Evolutionary conservation across 2,797 vertebrate species (phyloP).

Genomic region (Muscicapa striata): DNA sequence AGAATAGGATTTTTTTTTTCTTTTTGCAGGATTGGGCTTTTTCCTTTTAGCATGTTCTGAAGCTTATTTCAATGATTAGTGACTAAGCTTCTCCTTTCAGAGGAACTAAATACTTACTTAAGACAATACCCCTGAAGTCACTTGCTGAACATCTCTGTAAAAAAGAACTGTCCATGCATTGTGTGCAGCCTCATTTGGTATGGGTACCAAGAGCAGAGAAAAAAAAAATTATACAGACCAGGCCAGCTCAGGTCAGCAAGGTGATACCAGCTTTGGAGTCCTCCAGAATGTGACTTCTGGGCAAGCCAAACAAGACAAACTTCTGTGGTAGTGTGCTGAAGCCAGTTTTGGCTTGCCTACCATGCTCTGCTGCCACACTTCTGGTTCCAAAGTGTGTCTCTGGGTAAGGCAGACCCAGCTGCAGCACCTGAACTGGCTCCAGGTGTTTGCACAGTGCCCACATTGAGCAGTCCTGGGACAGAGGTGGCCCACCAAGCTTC

Average conservation of each 20-base stretch:
- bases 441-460: fast-evolving
- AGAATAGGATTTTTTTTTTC: neutral
- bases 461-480: neutral
- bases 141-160: neutral
- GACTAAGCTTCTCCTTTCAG: neutral
- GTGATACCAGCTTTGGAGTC: neutral
- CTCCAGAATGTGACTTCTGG: neutral
- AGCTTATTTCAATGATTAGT: neutral
- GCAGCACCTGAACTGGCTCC: neutral
- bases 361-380: neutral
- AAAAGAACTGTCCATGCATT: neutral
- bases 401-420: neutral
- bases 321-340: neutral
- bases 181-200: neutral
- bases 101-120: neutral
- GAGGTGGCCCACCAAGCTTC: neutral
- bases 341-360: neutral
- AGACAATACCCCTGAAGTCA: neutral
- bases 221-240: neutral
- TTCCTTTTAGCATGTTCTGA: neutral
- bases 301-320: neutral
- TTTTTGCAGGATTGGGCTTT: neutral
- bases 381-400: neutral
- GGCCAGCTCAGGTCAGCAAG: neutral
- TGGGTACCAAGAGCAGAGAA: neutral